Evolutionary conservation across 2,888 invertebrate genomes (phyloP).

Genomic region (Sesia apiformis): DNA sequence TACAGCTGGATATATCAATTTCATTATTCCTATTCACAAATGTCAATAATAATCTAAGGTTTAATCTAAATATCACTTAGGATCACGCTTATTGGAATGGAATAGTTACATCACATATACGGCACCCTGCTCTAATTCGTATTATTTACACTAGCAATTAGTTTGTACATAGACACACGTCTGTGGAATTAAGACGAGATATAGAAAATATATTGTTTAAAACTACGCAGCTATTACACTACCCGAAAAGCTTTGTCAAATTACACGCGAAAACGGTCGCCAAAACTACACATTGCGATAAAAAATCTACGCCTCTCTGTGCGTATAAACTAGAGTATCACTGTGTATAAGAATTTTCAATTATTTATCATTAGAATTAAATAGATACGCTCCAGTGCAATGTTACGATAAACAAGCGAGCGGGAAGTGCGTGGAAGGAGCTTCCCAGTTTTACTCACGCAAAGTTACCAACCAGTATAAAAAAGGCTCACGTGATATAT

Average conservation of each 20-base stretch:
- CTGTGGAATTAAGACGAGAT: not conserved
- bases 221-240: not conserved
- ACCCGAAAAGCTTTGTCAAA: not conserved
- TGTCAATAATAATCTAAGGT: slow-evolving; percentile 1
- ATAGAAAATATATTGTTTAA: not conserved
- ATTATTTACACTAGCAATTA: slow-evolving; percentile 23
- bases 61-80: slow-evolving; percentile 40
- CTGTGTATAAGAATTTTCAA: too few species aligned
- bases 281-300: too few species aligned
- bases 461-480: too few species aligned
- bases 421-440: too few species aligned
- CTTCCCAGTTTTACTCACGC: too few species aligned
- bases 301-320: too few species aligned
- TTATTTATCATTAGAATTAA: too few species aligned
- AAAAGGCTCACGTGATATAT: too few species aligned
- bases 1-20: too few species aligned
- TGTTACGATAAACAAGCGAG: too few species aligned
- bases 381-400: too few species aligned
- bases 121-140: slow-evolving; percentile 34
- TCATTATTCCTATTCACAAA: not conserved
- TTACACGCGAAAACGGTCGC: not conserved
- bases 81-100: slow-evolving; percentile 47
- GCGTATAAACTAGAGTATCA: too few species aligned
- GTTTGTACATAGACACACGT: slow-evolving; percentile 22
- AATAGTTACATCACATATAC: slow-evolving; percentile 40